Conservation (phyloP, 2,797 vertebrate species). For the Aphelocoma californica region DNA sequence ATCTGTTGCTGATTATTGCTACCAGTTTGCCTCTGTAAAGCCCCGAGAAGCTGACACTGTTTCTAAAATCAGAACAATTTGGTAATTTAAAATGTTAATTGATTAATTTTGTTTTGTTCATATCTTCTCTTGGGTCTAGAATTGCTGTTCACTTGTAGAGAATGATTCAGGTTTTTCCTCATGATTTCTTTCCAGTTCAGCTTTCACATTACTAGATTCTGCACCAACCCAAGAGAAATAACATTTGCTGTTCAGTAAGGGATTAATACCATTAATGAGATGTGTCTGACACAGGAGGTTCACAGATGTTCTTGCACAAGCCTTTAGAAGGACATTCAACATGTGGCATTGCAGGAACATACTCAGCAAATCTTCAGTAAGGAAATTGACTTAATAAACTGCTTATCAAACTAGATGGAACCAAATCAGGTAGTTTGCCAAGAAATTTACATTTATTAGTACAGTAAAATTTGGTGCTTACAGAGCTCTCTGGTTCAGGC, state of each 20-base stretch:
- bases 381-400: background rate
- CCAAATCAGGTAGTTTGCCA: background rate
- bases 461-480: background rate
- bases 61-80: background rate
- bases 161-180: background rate
- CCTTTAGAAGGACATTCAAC: background rate
- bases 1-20: background rate
- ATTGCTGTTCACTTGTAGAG: background rate
- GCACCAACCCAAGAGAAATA: background rate
- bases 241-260: background rate
- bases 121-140: background rate
- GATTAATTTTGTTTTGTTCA: background rate
- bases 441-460: background rate
- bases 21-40: background rate
- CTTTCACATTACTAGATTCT: background rate
- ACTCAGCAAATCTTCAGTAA: background rate
- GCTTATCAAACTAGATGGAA: background rate
- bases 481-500: background rate
- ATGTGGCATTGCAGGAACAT: background rate
- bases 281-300: background rate
- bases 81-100: background rate
- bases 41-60: background rate
- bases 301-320: background rate
- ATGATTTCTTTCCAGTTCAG: background rate
- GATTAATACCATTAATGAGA: background rate